phyloP scores from a whole-genome alignment of 2,888 invertebrate genomes.

The Margaritifera margaritifera region DNA sequence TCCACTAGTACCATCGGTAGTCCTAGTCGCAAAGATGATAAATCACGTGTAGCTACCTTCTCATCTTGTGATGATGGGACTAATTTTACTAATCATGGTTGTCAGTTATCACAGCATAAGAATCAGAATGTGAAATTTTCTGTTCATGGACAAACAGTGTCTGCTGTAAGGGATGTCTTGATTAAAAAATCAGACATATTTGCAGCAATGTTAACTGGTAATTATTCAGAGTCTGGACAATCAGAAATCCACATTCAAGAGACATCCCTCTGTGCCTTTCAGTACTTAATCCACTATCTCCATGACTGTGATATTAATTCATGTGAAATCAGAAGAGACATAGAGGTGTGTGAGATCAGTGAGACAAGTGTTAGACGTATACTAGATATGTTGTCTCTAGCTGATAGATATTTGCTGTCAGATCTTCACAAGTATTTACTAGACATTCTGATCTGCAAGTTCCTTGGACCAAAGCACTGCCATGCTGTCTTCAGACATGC shows the following conservation, averaged over 20 bases:
- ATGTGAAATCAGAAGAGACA: slow-evolving; percentile 36
- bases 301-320: slow-evolving; percentile 51
- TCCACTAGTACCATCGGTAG: no score
- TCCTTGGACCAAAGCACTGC: slow-evolving; percentile 27
- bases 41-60: no score
- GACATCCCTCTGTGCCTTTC: slow-evolving; percentile 46
- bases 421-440: slow-evolving; percentile 41
- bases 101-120: no score
- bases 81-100: no score
- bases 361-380: slow-evolving; percentile 17
- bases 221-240: slow-evolving; percentile 81
- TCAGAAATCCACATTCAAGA: slow-evolving; percentile 66
- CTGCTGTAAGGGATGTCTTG: slow-evolving; percentile 38
- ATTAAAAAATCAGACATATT: slow-evolving; percentile 76
- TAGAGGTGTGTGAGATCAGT: slow-evolving; percentile 15
- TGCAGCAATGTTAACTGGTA: slow-evolving; percentile 83
- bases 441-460: slow-evolving; percentile 27
- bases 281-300: slow-evolving; percentile 55
- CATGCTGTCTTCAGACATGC: slow-evolving; percentile 41
- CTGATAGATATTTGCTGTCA: slow-evolving; percentile 50
- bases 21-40: no score
- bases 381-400: slow-evolving; percentile 43
- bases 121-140: slow-evolving; percentile 33
- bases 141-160: slow-evolving; percentile 31
- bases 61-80: no score